phyloP scores from a whole-genome alignment of 2,113 vertebrate genomes.

The Toxostoma redivivum region DNA sequence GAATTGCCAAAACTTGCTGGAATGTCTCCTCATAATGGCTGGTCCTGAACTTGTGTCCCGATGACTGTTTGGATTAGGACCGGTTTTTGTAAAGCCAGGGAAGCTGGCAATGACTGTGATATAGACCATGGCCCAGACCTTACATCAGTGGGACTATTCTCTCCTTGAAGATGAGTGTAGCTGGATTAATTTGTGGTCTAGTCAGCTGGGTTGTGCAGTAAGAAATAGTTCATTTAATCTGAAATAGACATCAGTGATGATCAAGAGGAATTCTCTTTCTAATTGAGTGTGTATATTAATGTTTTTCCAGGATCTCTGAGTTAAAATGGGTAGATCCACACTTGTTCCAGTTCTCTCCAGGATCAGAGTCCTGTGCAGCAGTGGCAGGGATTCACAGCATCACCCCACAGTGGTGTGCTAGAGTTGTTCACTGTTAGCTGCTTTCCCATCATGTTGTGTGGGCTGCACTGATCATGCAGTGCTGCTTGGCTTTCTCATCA shows the following conservation, averaged over 20 bases:
- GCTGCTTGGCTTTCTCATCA: background rate
- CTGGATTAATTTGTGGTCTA: background rate
- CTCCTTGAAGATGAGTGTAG: background rate
- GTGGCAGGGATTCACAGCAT: background rate
- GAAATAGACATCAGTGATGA: background rate
- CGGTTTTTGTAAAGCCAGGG: background rate
- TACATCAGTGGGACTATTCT: background rate
- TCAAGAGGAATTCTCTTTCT: background rate
- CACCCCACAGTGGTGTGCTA: background rate
- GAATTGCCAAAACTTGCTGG: background rate
- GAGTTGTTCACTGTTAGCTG: background rate
- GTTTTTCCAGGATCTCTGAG: background rate
- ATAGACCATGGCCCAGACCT: background rate
- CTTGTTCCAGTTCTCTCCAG: background rate
- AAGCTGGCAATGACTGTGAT: background rate
- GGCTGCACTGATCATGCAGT: accelerated
- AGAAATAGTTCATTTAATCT: background rate
- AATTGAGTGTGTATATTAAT: background rate
- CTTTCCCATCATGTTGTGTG: background rate
- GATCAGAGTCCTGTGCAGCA: background rate
- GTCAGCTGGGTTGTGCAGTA: background rate
- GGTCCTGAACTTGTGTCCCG: background rate
- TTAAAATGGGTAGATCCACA: background rate
- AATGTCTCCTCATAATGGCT: background rate
- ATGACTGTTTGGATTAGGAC: background rate